Evolutionary conservation across 2,797 vertebrate genomes (phyloP).

Genomic region (Gymnothorax reevesii): DNA sequence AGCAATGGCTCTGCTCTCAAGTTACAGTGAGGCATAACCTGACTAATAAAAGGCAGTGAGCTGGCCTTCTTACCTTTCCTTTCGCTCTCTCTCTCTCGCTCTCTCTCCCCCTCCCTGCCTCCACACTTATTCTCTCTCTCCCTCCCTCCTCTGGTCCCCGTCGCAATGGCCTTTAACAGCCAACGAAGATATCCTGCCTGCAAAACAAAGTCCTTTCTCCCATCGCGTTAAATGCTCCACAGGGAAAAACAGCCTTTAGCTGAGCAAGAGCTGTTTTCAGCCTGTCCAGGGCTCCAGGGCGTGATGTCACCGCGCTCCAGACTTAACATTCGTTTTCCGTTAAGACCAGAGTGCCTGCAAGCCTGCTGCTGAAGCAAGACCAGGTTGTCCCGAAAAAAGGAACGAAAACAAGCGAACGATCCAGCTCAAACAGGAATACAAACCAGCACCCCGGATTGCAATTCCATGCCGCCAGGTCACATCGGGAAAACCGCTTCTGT

Average conservation of each 20-base stretch:
- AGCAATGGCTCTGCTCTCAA: constrained; percentile 1
- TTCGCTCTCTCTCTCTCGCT: constrained; percentile 26
- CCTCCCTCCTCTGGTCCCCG: constrained; percentile 33
- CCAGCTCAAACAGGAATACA: neutral
- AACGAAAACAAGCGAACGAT: constrained; percentile 23
- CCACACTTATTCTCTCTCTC: constrained; percentile 29
- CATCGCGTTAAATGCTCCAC: constrained; percentile 14
- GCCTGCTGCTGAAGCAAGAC: constrained; percentile 1
- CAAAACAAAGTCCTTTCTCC: constrained; percentile 8
- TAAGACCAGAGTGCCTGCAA: constrained; percentile 28
- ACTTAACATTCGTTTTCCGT: constrained; percentile 19
- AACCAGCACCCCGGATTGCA: neutral
- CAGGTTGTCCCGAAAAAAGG: constrained; percentile 14
- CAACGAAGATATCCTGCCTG: constrained; percentile 24
- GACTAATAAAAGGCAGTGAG: neutral
- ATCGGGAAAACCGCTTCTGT: neutral
- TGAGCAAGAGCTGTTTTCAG: neutral
- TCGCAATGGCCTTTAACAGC: constrained; percentile 28
- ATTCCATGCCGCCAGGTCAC: neutral
- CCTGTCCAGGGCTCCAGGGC: neutral
- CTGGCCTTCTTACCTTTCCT: constrained; percentile 32
- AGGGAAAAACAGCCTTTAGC: constrained; percentile 14
- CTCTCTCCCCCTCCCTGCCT: constrained; percentile 47
- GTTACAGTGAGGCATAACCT: constrained; percentile 22
- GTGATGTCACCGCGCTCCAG: constrained; percentile 37